phyloP scores from a whole-genome alignment of 1,140 invertebrate genomes.

The Metopolophium dirhodum region DNA sequence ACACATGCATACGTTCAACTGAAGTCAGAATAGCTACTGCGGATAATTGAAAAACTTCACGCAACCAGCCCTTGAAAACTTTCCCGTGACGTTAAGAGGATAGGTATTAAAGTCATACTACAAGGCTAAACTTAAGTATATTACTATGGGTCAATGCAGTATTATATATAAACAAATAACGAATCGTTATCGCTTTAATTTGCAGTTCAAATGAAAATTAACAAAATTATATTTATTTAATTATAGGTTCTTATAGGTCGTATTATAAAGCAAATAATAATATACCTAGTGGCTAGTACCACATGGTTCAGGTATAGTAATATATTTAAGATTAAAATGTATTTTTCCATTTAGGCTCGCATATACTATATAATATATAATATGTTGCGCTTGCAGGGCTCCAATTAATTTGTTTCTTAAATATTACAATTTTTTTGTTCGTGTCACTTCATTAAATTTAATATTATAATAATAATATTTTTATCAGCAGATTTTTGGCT shows the following conservation, averaged over 20 bases:
- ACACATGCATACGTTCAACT: neutral
- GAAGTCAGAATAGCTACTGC: neutral
- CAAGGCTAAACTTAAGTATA: neutral
- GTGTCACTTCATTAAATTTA: neutral
- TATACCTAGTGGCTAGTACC: neutral
- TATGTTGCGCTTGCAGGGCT: neutral
- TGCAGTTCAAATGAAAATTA: neutral
- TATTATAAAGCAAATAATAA: neutral
- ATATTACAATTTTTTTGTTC: no score
- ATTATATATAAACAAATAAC: neutral
- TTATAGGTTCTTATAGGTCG: neutral
- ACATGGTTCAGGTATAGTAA: neutral
- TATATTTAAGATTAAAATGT: neutral
- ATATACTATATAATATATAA: no score
- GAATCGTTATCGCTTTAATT: neutral
- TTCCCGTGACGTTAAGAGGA: neutral
- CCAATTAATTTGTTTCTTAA: neutral
- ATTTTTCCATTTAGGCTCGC: neutral
- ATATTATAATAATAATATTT: no score
- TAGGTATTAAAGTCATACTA: neutral
- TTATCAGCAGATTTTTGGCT: no score
- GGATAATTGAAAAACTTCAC: constrained; percentile 28
- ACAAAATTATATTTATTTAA: neutral
- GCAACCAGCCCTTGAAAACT: neutral
- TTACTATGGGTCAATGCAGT: neutral